phyloP scores from a whole-genome alignment of 2,797 vertebrate species.

The Sus cebifrons region DNA sequence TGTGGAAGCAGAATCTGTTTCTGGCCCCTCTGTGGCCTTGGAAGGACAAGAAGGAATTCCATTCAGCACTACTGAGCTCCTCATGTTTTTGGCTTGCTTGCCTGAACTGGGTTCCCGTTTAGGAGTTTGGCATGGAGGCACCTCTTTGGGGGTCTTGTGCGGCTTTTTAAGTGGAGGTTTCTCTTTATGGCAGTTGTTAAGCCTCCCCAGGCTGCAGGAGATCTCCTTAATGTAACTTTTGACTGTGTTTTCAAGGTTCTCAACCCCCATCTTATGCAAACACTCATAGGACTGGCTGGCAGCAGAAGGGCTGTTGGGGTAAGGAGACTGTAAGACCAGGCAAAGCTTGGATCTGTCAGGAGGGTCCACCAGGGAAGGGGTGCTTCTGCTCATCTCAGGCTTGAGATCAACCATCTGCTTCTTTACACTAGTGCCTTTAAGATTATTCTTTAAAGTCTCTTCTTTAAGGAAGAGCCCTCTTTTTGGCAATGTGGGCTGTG shows the following conservation, averaged over 20 bases:
- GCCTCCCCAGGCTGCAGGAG: conserved; percentile 81
- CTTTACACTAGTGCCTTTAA: conserved; percentile 79
- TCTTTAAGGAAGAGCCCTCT: conserved; percentile 93
- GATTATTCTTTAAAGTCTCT: conserved; percentile 86
- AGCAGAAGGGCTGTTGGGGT: conserved; percentile 88
- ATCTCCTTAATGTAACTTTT: conserved; percentile 87
- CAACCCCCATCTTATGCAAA: conserved; percentile 90
- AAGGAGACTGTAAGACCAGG: conserved; percentile 93
- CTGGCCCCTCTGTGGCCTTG: conserved; percentile 80
- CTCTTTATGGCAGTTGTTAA: conserved; percentile 88
- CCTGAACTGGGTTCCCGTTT: neutral
- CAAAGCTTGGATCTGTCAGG: conserved; percentile 95
- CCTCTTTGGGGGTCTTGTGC: conserved; percentile 67
- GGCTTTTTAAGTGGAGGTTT: conserved; percentile 87
- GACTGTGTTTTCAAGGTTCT: conserved; percentile 87
- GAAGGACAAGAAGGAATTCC: conserved; percentile 73
- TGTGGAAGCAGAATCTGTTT: conserved; percentile 86
- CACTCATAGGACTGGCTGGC: conserved; percentile 95
- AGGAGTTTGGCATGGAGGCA: conserved; percentile 40
- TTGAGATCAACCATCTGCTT: conserved; percentile 89
- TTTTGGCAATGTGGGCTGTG: conserved; percentile 94
- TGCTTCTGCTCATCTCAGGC: conserved; percentile 94
- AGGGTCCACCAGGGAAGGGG: conserved; percentile 93
- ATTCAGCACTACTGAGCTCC: conserved; percentile 71
- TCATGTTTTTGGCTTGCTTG: conserved; percentile 69